A percentile compares a stretch with the other conserved stretches of the same genome.
phyloP scores from a whole-genome alignment of 2,113 vertebrate species.

The Pavo muticus region DNA sequence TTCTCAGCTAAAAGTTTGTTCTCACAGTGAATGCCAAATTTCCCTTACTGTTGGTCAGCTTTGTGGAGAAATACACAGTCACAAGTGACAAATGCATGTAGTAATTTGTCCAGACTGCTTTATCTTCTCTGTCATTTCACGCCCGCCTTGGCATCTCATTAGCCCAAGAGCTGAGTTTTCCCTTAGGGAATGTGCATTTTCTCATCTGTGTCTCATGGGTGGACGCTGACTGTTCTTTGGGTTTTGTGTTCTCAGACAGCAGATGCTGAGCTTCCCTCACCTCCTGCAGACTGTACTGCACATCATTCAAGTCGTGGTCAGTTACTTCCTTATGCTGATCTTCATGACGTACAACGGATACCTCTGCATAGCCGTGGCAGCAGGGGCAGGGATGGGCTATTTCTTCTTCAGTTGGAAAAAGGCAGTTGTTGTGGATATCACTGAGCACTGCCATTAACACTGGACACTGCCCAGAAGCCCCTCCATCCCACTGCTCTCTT shows the following conservation, averaged over 20 bases:
- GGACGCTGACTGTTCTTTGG: conserved; percentile 37
- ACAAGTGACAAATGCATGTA: not conserved
- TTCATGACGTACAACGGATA: conserved; percentile 99
- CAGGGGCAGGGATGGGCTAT: conserved; percentile 91
- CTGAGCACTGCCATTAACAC: conserved; percentile 93
- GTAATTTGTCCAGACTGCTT: not conserved
- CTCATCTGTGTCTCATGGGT: rapidly evolving
- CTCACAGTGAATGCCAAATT: not conserved
- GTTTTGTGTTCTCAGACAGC: conserved; percentile 81
- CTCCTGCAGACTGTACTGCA: conserved; percentile 92
- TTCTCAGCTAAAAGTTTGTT: not conserved
- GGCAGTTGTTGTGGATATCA: conserved; percentile 97
- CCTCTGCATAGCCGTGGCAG: conserved; percentile 94
- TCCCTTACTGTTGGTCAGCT: not conserved
- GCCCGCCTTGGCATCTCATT: not conserved
- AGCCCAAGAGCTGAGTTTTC: not conserved
- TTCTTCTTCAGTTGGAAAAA: conserved; percentile 99
- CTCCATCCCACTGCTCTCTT: conserved; percentile 34
- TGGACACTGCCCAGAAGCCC: not conserved
- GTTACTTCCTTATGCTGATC: conserved; percentile 98
- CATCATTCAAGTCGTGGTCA: conserved; percentile 93
- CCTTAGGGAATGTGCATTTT: not conserved
- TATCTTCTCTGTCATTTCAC: not conserved
- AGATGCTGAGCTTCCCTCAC: conserved; percentile 94
- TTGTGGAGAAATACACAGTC: not conserved